Conservation (phyloP, 2,113 vertebrate genomes). For the Callorhinus ursinus region DNA sequence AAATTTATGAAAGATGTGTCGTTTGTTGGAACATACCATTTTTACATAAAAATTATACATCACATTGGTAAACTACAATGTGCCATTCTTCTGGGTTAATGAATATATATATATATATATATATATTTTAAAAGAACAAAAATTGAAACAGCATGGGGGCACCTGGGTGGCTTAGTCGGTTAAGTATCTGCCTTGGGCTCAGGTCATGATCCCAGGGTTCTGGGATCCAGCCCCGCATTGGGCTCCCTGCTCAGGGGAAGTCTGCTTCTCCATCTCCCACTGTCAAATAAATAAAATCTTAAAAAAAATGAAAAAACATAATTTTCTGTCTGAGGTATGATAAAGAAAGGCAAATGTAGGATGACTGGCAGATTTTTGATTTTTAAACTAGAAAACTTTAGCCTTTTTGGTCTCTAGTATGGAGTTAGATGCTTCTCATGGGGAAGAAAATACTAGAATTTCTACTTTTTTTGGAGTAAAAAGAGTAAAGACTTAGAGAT, state of each 20-base stretch:
- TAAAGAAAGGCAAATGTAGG: background rate
- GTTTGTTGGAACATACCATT: background rate
- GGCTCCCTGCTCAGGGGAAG: no score
- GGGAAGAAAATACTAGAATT: slow-evolving; percentile 28
- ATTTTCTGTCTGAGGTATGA: background rate
- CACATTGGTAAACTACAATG: slow-evolving; percentile 9
- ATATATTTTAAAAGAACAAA: slow-evolving; percentile 17
- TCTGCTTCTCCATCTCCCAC: background rate
- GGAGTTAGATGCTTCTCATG: background rate
- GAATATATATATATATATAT: background rate
- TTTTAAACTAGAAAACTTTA: background rate
- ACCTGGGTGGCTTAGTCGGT: background rate
- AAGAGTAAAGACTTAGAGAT: background rate
- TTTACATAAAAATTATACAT: slow-evolving; percentile 23
- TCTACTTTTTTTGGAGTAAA: background rate
- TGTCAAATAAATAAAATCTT: background rate
- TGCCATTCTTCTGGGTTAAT: background rate
- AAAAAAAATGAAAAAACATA: background rate
- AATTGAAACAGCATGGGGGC: background rate
- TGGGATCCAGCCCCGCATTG: no score
- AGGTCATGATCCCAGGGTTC: no score
- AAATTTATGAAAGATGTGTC: slow-evolving; percentile 25
- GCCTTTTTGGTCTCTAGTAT: background rate
- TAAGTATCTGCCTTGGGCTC: no score
- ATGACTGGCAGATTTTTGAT: background rate